Evolutionary conservation across 2,797 vertebrate genomes (phyloP), one percentile per base, ranked within the genome.

Genomic region (Lindbergichthys nudifrons): DNA sequence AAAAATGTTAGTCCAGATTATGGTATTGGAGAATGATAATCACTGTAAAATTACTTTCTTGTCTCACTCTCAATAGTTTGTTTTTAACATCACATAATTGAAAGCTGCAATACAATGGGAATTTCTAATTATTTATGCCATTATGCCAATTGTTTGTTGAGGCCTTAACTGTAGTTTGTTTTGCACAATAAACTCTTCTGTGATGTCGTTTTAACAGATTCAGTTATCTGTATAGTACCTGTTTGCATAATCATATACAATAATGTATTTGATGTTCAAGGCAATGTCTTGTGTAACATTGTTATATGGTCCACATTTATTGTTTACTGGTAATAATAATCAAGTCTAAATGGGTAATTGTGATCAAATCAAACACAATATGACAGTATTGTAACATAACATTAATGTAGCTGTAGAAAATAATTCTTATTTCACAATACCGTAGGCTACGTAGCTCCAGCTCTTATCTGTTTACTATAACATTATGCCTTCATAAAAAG

Each of bases 21-120:
- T 64, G 41, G 18, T 60, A 77, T 82, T 72, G 76, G 30, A 58
- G 50, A 65, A 39, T 54, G 54, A 56, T 77, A 67, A 82, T 82
- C 60, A 56, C 14, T 30, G 18, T 69, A 56, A 74, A 80, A 83
- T 79, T 63, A 76, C 69, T 19, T 46, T 75, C 15, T 60, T 70
- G 60, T 67, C 16, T 36, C 32, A 52, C 6, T 61, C 32, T 59
- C 46, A 77, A 71, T 77, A 36, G 51, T 66, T 69, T 69, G 13
- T 80, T 71, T 73, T 75, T 78, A 51, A 15, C 48, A 56, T 70
- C 19, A 61, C 39, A 56, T 15, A 51, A 70, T 9, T 4, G 3
- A 62, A 46, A 79, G 30, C n/a, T 60, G 14, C 13, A 62, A 46
- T 32, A 51, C 41, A 59, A 39, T 61, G 0, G 0, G 12, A 53